A percentile compares a stretch with the other conserved stretches of the same genome.
Evolutionary conservation across 2,113 vertebrate species (phyloP).

Genomic region (Meles meles): DNA sequence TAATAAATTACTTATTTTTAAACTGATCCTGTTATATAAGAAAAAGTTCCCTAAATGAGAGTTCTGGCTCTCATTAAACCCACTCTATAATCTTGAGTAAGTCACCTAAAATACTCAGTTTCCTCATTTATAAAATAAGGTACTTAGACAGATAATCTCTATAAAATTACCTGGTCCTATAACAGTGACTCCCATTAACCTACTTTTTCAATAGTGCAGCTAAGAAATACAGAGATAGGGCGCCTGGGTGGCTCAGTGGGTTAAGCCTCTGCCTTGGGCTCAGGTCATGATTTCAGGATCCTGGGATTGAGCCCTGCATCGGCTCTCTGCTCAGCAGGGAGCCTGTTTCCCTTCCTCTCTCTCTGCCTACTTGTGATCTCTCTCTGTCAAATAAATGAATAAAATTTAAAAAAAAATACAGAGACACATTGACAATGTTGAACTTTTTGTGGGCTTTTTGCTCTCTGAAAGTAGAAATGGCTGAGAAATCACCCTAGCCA

Average conservation of each 20-base stretch:
- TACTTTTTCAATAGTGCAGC: background rate
- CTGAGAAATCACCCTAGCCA: background rate
- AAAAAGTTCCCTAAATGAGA: background rate
- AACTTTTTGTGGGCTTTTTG: background rate
- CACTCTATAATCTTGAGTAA: background rate
- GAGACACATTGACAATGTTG: background rate
- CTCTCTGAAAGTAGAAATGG: background rate
- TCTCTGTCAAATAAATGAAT: no score
- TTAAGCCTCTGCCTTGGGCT: no score
- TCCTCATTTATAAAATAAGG: background rate
- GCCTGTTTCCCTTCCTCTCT: no score
- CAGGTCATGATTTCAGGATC: no score
- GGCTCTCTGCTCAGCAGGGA: no score
- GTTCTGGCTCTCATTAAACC: background rate
- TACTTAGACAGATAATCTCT: background rate
- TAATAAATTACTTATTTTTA: conserved; percentile 6
- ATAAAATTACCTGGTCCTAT: background rate
- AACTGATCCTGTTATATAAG: background rate
- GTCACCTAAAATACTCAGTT: background rate
- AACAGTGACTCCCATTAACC: background rate
- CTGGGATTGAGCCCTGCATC: no score
- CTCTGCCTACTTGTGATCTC: no score
- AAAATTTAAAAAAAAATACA: no score
- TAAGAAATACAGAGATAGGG: background rate
- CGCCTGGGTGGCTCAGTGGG: no score